Base-by-base conservation (phyloP, 2,797 vertebrate genomes). In the Alectoris magna region DNA sequence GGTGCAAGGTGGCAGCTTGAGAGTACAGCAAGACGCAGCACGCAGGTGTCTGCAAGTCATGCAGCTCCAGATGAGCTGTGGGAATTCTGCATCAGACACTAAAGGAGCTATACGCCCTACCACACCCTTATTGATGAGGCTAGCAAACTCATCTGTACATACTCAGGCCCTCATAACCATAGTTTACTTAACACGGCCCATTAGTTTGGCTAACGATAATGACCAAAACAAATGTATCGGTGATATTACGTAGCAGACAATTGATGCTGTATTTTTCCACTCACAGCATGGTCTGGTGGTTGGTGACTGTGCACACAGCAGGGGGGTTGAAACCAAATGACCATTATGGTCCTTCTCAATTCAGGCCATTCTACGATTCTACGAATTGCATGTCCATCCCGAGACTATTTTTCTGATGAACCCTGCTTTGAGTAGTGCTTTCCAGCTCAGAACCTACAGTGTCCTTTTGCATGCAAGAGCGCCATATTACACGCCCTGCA, bases 391-490 rank as follows among this genome's bases (percentile, higher is more conserved):
- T 7, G 6, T 10, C 31, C 22, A 76, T 10, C 15, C 11, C 1
- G 11, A 72, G 34, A 56, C 26, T 0, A 0, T 0, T 6, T 17
- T 10, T 51, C 34, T 43, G 44, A 48, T 36, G 62, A 75, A 48
- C 3, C 16, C 43, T 12, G 0, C 24, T 39, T 27, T 0, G 1
- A 11, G 18, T 59, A 27, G 1, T 48, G 14, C 27, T 39, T 41
- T 9, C 11, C 58, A 39, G 58, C 13, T 70, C 34, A 49, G 49
- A 46, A 72, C 5, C 71, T 38, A 55, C 75, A 39, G 44, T 0
- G 24, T 13, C 73, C 66, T 68, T 74, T 34, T 1, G 4, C 1
- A 1, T 1, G 17, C 51, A 76, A 81, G 41, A 73, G 18, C 0
- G 14, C 21, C 18, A 11, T 0, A 2, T 5, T n/a, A 71, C 5